These are phyloP conservation scores for Emydura subglobosa DNA, from an alignment of 2,113 vertebrate genomes.

Conservation along the genomic window DNA sequence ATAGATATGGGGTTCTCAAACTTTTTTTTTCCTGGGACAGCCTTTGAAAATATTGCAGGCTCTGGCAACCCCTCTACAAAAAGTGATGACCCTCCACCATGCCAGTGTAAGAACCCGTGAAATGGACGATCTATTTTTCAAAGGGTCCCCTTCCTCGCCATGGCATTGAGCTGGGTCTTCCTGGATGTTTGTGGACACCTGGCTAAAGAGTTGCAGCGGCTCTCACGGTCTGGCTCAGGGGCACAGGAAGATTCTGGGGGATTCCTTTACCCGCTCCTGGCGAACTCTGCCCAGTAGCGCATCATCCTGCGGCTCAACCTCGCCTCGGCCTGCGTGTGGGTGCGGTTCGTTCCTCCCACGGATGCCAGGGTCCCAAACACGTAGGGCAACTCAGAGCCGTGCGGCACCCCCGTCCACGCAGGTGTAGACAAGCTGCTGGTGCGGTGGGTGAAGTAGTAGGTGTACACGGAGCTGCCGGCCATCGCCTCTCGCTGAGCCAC, in stretches of 20 bases:
- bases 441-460: constrained; percentile 79
- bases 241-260: neutral
- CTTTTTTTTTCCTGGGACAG: too few relatives aligned
- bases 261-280: constrained; percentile 76
- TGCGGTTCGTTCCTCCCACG: constrained; percentile 15
- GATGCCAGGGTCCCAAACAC: constrained; percentile 79
- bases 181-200: neutral
- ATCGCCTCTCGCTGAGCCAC: constrained; percentile 69
- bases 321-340: constrained; percentile 75
- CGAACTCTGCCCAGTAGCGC: constrained; percentile 82
- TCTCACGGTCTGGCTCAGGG: too few relatives aligned
- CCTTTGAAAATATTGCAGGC: too few relatives aligned
- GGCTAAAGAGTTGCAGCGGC: neutral
- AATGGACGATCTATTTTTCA: too few relatives aligned
- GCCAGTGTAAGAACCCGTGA: too few relatives aligned
- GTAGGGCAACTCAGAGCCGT: constrained; percentile 82
- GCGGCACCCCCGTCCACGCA: constrained; percentile 81
- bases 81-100: too few relatives aligned
- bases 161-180: too few relatives aligned
- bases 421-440: constrained; percentile 81
- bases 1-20: too few relatives aligned
- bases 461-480: constrained; percentile 62
- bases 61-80: too few relatives aligned
- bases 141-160: too few relatives aligned
- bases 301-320: constrained; percentile 79